These are phyloP conservation scores for Xenops minutus DNA, from an alignment of 2,797 vertebrate genomes.

Conservation along the genomic window DNA sequence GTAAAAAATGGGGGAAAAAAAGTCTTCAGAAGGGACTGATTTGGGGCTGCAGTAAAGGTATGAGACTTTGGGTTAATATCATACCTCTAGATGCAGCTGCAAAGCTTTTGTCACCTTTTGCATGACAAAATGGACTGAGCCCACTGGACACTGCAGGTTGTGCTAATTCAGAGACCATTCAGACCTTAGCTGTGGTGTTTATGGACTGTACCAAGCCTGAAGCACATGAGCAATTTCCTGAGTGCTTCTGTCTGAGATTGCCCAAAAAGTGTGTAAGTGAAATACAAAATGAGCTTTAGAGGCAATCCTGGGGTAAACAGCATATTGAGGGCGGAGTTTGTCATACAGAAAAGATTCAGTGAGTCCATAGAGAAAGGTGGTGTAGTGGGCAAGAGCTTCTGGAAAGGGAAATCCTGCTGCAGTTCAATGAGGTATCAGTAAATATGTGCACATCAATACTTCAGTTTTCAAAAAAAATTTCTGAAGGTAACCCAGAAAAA, in stretches of 20 bases:
- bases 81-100: neutral
- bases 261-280: neutral
- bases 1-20: fast-evolving
- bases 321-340: neutral
- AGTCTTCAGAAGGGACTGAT: neutral
- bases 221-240: neutral
- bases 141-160: neutral
- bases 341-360: neutral
- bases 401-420: neutral
- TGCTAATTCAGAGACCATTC: neutral
- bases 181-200: neutral
- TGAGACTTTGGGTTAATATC: neutral
- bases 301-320: neutral
- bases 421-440: neutral
- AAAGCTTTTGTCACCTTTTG: neutral
- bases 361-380: neutral
- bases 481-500: neutral
- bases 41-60: neutral
- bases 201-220: neutral
- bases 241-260: neutral
- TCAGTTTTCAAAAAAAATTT: neutral
- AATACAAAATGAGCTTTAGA: neutral
- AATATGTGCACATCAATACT: neutral
- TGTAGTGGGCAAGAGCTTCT: neutral
- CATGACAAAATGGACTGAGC: neutral